Evolutionary conservation across 2,113 vertebrate species (phyloP), one percentile per base, ranked within the genome.

Genomic region (Narcine bancroftii): DNA sequence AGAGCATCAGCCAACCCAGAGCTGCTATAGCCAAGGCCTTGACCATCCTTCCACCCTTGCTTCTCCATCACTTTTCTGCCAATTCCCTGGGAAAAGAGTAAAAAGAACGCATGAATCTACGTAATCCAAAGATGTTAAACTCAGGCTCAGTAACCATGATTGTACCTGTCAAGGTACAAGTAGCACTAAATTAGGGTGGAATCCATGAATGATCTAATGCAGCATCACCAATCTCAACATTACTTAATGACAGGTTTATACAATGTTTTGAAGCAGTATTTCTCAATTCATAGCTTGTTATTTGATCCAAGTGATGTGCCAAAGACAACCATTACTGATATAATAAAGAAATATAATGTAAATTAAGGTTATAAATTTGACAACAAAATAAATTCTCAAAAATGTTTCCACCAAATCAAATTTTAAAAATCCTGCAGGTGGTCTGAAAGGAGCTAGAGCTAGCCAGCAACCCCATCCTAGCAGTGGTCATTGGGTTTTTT

Each of bases 31-130:
- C 99, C 99, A 66, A 99, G 95, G 0, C 98, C 98, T 83, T 96
- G 95, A 19, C 99, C 99, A 0, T 99, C 98, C 0, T 92, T 97
- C 99, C 99, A 99, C 85, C 99, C 99, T 85, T 99, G 98, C 92
- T 94, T 97, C 94, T 99, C 97, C 97, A 99, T 97, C 92, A 99
- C 94, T 93, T 97, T 98, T 93, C 98, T 96, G 6, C 98, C 99
- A 93, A 99, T 95, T 17, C 98, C 98, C 99, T 99, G 93, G 39
- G 39, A 93, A 10, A 93, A 17, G 81, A 7, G 0, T 92, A 75
- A 24, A 47, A 83, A 91, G n/a, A 21, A 45, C 39, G n/a, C 24
- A 0, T 10, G 26, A 24, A 76, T 33, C 1, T 6, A 45, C 15
- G 50, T 65, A 11, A 39, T 9, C 24, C 26, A 50, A 71, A n/a